Evolutionary conservation across 2,797 vertebrate species (phyloP).

Genomic region (Bradypodion pumilum): DNA sequence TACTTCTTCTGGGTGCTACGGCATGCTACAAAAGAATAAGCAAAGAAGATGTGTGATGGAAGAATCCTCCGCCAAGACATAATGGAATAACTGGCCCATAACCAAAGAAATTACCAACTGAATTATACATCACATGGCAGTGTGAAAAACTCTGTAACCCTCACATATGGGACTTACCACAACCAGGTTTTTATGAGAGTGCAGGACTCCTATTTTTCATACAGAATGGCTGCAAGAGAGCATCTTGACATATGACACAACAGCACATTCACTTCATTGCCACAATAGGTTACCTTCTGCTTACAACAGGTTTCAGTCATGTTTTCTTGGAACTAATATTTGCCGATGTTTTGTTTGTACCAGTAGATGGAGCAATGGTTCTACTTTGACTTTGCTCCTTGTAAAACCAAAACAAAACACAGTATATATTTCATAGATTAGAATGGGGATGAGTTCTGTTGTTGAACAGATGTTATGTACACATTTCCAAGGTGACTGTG

Average conservation of each 20-base stretch:
- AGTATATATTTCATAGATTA: not conserved
- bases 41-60: not conserved
- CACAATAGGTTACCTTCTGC: not conserved
- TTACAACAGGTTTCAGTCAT: not conserved
- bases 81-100: no score
- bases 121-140: not conserved
- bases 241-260: not conserved
- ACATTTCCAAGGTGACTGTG: no score
- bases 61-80: no score
- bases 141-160: not conserved
- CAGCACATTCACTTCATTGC: not conserved
- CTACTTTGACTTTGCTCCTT: not conserved
- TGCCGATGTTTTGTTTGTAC: not conserved
- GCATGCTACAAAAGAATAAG: not conserved
- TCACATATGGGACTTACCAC: not conserved
- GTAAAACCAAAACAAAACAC: not conserved
- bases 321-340: rapidly evolving
- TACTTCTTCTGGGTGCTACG: not conserved
- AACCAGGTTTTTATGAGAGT: no score
- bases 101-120: not conserved
- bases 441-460: no score
- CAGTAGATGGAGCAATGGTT: constrained; percentile 62
- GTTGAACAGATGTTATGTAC: no score
- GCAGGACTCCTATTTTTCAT: no score
- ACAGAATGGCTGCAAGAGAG: not conserved